Base-by-base conservation (phyloP, 2,113 vertebrate genomes). In the Centropus unirufus region DNA sequence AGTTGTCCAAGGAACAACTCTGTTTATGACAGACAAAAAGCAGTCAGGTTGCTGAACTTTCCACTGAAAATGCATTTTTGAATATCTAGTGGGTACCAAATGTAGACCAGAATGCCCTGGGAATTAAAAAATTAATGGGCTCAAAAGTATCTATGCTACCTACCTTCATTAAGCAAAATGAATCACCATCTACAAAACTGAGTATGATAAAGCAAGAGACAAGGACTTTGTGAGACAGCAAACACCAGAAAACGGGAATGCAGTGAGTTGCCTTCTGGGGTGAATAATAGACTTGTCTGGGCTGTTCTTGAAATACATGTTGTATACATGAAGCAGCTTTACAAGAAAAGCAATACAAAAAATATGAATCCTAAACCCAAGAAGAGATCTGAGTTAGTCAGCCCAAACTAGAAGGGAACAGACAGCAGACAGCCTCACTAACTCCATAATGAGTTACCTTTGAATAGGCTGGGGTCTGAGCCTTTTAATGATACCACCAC, bases 81-180 rank as follows among this genome's bases (percentile, higher is more conserved):
- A 93, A 10, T 91, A 91, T 34, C 69, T 61, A 72, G 32, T n/a
- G 42, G 42, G 84, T 44, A 86, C 61, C 57, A 88, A 88, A n/a
- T 74, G 57, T 66, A 83, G 61, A 27, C 54, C 29, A 64, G 47
- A 66, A 66, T 20, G 57, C 57, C 80, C 61, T 51, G 92, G 80
- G 85, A 75, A 94, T 92, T 93, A 95, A 92, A 90, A 95, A 87
- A 78, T 78, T 83, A 93, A 89, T 62, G 79, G 83, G 24, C 64
- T 90, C 61, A 67, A 78, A 76, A 86, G 46, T 12, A 78, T 30
- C 61, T 61, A 6, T 24, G 72, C 68, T 83, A 66, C 88, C 52
- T 93, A 66, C 88, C 57, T 93, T 89, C 68, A 72, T 89, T 68
- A 94, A 44, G 36, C 51, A 64, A 92, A 96, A 79, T 39, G 93